These are phyloP conservation scores for Tachina grossa DNA, from an alignment of 2,888 invertebrate species.

Conservation along the genomic window DNA sequence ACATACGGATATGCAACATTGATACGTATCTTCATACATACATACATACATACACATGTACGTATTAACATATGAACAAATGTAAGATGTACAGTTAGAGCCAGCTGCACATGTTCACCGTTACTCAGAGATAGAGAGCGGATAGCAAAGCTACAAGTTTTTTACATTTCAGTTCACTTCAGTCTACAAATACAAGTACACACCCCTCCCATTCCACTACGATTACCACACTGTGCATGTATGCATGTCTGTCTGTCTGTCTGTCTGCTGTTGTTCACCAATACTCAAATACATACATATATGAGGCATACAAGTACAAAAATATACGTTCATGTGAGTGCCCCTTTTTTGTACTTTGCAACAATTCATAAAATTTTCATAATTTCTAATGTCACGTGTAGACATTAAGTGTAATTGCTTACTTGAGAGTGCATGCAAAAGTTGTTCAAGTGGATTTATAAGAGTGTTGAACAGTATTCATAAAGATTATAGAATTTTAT, in stretches of 20 bases:
- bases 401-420: constrained; percentile 71
- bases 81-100: background rate
- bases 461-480: constrained; percentile 57
- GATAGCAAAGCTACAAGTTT: constrained; percentile 57
- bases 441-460: constrained; percentile 64
- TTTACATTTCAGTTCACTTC: constrained; percentile 62
- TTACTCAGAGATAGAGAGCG: constrained; percentile 20
- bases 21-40: background rate
- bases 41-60: background rate
- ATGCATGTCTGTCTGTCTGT: background rate
- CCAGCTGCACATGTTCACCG: constrained; percentile 31
- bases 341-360: constrained; percentile 44
- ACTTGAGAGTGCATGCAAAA: constrained; percentile 63
- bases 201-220: constrained; percentile 9
- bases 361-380: constrained; percentile 70
- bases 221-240: background rate
- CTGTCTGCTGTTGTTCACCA: background rate
- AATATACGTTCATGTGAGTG: constrained; percentile 11
- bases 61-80: background rate
- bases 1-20: too few species aligned
- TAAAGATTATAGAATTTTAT: constrained; percentile 55
- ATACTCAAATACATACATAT: background rate
- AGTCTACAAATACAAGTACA: constrained; percentile 50
- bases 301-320: background rate
- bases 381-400: constrained; percentile 72